Evolutionary conservation across 2,888 invertebrate genomes (phyloP), one percentile per base, ranked within the genome.

Genomic region (Acanthacorydalis orientalis): DNA sequence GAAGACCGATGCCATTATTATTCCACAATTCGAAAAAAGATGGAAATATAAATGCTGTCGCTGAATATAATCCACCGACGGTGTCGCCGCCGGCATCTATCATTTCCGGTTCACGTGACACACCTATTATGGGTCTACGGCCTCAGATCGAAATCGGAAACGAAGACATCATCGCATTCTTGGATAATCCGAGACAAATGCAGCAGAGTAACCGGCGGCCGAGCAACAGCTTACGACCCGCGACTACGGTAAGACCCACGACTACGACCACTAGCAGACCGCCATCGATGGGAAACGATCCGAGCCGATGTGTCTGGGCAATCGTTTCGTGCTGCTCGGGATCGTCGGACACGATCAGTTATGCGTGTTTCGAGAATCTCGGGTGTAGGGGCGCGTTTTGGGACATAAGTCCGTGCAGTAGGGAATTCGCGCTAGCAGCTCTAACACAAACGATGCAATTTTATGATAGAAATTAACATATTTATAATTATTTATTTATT

Each of bases 331-430:
- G 87, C 58, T 87, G 87, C 57, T 68, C 75, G 1, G 62, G 65
- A 0, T 60, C 62, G 31, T 64, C 64, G n/a, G 65, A 64, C 49
- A 62, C 67, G 11, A 64, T 75, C 44, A 63, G 69, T 2, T 68
- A 70, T 53, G 63, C 60, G 11, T 88, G 87, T 59, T 87, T 87
- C 51, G 85, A 85, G 61, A 65, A 72, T 8, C 64, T 80, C 47
- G 75, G 78, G 7, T 88, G 87, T 59, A 74, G 75, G 1, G 82
- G 82, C 0, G 74, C 77, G 45, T 83, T 82, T 64, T 85, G 84
- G 72, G 83, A 78, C 52, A 55, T 63, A 0, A 80, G 78, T 58
- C 84, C 85, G 0, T 88, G 87, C 60, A 74, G 77, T 7, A 70
- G 71, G 11, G 68, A 72, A 7, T 73, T 78, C 47, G 68, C 75